phyloP scores from a whole-genome alignment of 2,888 invertebrate species.

The Acheta domesticus region DNA sequence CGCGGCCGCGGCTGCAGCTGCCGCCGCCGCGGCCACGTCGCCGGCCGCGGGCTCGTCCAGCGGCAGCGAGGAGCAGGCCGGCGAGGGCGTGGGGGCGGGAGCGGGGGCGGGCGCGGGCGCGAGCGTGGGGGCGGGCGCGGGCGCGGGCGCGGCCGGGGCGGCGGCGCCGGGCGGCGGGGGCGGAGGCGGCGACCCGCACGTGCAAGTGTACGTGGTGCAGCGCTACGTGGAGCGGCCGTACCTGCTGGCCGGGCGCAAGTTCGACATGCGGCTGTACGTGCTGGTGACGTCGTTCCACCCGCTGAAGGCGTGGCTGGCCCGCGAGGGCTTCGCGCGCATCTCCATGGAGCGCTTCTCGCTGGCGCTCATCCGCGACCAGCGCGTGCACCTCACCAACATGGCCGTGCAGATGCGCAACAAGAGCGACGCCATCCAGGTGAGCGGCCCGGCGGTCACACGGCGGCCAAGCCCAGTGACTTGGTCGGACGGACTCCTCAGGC shows the following conservation, averaged over 20 bases:
- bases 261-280: slow-evolving; percentile 60
- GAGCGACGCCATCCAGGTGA: background rate
- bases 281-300: slow-evolving; percentile 54
- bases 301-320: slow-evolving; percentile 54
- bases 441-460: too few relatives aligned
- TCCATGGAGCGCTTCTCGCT: slow-evolving; percentile 57
- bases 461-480: too few relatives aligned
- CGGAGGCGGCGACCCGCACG: background rate
- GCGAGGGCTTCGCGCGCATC: slow-evolving; percentile 61
- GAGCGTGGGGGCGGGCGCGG: background rate
- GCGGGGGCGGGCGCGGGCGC: background rate
- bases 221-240: slow-evolving; percentile 59
- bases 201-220: slow-evolving; percentile 53
- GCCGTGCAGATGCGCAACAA: slow-evolving; percentile 50
- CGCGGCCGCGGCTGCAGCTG: background rate
- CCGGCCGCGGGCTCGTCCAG: background rate
- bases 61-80: background rate
- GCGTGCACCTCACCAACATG: slow-evolving; percentile 58
- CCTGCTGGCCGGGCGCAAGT: slow-evolving; percentile 58
- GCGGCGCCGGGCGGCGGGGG: slow-evolving; percentile 24
- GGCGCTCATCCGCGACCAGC: slow-evolving; percentile 55
- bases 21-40: background rate
- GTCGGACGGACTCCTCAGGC: too few relatives aligned
- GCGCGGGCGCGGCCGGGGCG: background rate
- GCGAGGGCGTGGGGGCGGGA: background rate